These are phyloP conservation scores for Panagrolaimus sp. DNA, from an alignment of 1,140 invertebrate species.

Conservation along the genomic window DNA sequence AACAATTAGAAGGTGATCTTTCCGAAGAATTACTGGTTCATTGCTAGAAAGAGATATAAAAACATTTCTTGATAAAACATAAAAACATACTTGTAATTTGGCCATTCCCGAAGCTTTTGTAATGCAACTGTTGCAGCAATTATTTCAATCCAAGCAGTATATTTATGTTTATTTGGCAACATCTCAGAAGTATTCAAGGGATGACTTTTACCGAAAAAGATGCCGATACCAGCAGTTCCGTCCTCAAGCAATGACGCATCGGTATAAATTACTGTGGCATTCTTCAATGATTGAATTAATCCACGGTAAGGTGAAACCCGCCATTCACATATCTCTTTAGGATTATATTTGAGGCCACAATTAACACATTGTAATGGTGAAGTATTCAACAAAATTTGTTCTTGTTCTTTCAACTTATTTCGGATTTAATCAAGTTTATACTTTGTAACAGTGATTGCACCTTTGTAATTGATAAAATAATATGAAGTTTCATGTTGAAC, in stretches of 20 bases:
- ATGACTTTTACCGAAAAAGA: not conserved
- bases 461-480: slow-evolving; percentile 53
- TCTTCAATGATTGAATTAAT: not conserved
- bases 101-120: too few relatives aligned
- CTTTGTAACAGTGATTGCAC: slow-evolving; percentile 48
- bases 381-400: too few relatives aligned
- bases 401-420: slow-evolving; percentile 46
- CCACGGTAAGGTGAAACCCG: not conserved
- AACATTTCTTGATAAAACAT: too few relatives aligned
- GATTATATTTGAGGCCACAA: too few relatives aligned
- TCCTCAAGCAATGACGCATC: slow-evolving; percentile 4
- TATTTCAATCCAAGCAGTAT: not conserved
- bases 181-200: not conserved
- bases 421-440: slow-evolving; percentile 53
- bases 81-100: too few relatives aligned
- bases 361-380: too few relatives aligned
- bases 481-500: slow-evolving; percentile 39
- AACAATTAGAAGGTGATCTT: not conserved
- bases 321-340: too few relatives aligned
- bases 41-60: too few relatives aligned
- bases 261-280: not conserved
- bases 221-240: not conserved
- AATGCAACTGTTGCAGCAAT: not conserved
- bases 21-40: not conserved
- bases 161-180: not conserved